phyloP scores from a whole-genome alignment of 2,888 invertebrate species.

The Pseudococcus longispinus region DNA sequence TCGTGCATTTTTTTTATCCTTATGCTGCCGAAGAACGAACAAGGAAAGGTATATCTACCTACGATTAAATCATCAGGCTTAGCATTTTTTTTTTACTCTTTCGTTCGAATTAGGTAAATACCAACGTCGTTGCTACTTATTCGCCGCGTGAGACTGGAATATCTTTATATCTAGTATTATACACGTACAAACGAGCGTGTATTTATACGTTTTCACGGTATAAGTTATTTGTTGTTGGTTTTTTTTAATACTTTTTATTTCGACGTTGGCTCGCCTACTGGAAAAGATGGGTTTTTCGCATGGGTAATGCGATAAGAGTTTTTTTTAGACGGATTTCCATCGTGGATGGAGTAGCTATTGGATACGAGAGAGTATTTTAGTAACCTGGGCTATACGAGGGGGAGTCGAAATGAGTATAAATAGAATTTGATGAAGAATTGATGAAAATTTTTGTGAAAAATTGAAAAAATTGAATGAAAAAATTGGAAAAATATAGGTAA shows the following conservation, averaged over 20 bases:
- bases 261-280: background rate
- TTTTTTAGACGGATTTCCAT: background rate
- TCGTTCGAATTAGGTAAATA: slow-evolving; percentile 12
- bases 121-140: background rate
- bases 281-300: background rate
- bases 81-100: background rate
- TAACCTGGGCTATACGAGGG: no score
- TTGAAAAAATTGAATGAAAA: no score
- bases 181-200: background rate
- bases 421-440: no score
- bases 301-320: background rate
- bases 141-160: slow-evolving; percentile 4
- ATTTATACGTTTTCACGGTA: slow-evolving; percentile 4
- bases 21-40: background rate
- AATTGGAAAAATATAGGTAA: no score
- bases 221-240: background rate
- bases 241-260: background rate
- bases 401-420: no score
- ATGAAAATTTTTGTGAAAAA: no score
- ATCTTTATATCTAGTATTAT: background rate
- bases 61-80: slow-evolving; percentile 11
- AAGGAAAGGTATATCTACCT: background rate
- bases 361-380: no score
- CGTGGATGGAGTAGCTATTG: no score
- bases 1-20: background rate